Base-by-base conservation (phyloP, 2,113 vertebrate genomes). In the Oryzias curvinotus region DNA sequence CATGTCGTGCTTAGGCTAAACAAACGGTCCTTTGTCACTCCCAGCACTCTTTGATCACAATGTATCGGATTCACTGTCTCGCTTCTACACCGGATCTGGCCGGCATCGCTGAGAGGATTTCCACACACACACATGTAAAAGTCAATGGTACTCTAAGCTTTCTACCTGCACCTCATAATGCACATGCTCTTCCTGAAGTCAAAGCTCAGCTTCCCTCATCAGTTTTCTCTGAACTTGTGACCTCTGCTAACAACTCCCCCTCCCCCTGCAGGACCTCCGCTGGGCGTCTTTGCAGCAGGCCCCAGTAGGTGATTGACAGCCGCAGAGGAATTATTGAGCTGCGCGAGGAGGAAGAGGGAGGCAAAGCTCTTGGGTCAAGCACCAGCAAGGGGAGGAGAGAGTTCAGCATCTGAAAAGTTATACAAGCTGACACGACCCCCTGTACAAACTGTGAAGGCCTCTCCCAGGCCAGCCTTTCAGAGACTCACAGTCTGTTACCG, bases 191-290 rank as follows among this genome's bases (percentile, higher is more conserved):
- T 64, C 53, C 46, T 41, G 21, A 66, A 86, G 79, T 74, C 76
- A 67, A 75, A 83, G 67, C 80, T 62, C 28, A 5, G 66, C 78
- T 75, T 55, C 66, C 72, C 54, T 80, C 75, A 73, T 86, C 77
- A 67, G 80, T 83, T 88, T 82, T 60, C 77, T 28, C 65, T 91
- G 87, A 91, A 90, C 87, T 86, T 75, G 65, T 87, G 87, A 91
- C 88, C 88, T 64, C 30, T 48, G 30, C 53, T 65, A 62, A 65
- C 73, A 52, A 47, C 44, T 42, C 36, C 18, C 21, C 28, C 14
- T 41, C 8, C 19, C 49, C 45, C 15, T 42, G 15, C 53, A 48
- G 54, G 52, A 52, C 36, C 82, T 47, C 71, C 45, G 62, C 58
- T 69, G 78, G 78, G 75, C 23, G 64, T 76, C 76, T 80, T 66